phyloP scores from a whole-genome alignment of 1,140 invertebrate genomes.

The Cydia strobilella region DNA sequence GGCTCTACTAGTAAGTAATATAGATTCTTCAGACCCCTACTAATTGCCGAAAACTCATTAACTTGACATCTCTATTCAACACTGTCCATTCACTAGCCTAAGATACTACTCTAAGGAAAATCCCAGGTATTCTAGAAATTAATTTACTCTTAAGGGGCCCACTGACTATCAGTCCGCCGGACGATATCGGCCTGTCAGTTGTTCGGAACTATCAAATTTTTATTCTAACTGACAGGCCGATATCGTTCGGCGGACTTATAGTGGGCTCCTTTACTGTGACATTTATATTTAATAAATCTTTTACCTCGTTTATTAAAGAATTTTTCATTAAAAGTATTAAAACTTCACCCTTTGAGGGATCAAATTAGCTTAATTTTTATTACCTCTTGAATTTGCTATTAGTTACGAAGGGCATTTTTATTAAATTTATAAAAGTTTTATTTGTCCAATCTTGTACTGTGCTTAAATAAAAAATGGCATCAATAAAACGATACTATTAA shows the following conservation, averaged over 20 bases:
- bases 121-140: not conserved
- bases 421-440: not conserved
- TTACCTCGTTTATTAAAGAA: not conserved
- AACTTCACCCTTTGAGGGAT: not conserved
- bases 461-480: too few species aligned
- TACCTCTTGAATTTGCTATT: not conserved
- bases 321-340: conserved; percentile 1
- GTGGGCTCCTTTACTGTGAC: too few species aligned
- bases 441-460: too few species aligned
- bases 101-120: not conserved
- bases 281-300: not conserved
- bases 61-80: not conserved
- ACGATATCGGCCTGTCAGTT: too few species aligned
- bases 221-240: too few species aligned
- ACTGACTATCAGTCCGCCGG: too few species aligned
- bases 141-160: not conserved
- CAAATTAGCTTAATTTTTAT: not conserved
- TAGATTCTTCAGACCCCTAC: too few species aligned
- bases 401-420: not conserved
- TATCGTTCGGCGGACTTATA: too few species aligned
- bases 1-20: too few species aligned
- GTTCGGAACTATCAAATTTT: too few species aligned
- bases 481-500: too few species aligned
- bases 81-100: not conserved
- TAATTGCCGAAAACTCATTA: not conserved